Conservation (phyloP, 2,888 invertebrate species). For the Pocota personata region DNA sequence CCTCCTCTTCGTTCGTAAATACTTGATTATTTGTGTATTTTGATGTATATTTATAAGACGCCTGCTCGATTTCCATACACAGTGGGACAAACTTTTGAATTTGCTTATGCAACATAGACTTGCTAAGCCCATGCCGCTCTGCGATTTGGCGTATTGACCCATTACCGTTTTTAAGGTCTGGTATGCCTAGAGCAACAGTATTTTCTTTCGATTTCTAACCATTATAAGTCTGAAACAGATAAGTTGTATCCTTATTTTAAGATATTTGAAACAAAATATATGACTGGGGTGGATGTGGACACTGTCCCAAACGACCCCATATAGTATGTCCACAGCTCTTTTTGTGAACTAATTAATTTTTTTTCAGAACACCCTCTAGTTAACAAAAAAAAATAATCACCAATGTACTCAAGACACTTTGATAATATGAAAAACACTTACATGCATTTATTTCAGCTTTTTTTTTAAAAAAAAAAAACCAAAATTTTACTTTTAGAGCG, state of each 20-base stretch:
- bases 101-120: neutral
- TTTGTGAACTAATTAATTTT: neutral
- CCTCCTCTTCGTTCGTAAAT: slow-evolving; percentile 9
- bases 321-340: slow-evolving; percentile 10
- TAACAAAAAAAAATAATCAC: neutral
- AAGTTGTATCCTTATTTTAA: too few species aligned
- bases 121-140: neutral
- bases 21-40: slow-evolving; percentile 14
- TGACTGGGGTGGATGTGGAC: too few species aligned
- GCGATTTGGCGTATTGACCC: slow-evolving; percentile 11
- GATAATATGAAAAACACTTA: neutral
- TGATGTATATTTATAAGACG: too few species aligned
- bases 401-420: neutral
- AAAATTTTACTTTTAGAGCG: too few species aligned
- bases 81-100: slow-evolving; percentile 1
- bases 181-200: neutral
- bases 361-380: neutral
- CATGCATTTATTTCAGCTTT: neutral
- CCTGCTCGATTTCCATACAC: too few species aligned
- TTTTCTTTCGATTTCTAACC: neutral
- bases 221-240: too few species aligned
- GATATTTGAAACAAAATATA: too few species aligned
- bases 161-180: slow-evolving; percentile 3
- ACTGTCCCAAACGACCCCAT: slow-evolving; percentile 22
- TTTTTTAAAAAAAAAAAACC: too few species aligned